Conservation (phyloP, 92 coral and sea anemone species). For the Desmophyllum pertusum region DNA sequence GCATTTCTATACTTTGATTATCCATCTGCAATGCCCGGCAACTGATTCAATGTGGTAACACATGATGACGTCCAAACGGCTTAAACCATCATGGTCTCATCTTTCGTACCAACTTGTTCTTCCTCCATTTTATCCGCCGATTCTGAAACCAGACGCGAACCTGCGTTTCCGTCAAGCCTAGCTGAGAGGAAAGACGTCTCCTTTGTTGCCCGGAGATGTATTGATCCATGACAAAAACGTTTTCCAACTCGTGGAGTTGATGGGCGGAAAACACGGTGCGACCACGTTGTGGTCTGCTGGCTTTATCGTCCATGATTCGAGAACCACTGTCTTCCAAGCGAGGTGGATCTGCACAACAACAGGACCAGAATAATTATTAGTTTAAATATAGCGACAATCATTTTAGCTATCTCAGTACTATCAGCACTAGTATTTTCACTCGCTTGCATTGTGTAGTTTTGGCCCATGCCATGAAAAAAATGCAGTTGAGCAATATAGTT, state of each 20-base stretch:
- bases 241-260: conserved; percentile 72
- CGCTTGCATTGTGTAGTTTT: too few species aligned
- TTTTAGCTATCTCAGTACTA: background rate
- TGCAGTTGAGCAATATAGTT: too few species aligned
- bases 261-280: conserved; percentile 76
- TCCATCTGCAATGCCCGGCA: too few species aligned
- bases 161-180: conserved; percentile 74
- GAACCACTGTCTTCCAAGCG: conserved; percentile 14
- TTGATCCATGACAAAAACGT: conserved; percentile 61
- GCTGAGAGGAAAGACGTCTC: conserved; percentile 60
- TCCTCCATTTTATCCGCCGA: conserved; percentile 77
- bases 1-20: too few species aligned
- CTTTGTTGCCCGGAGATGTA: conserved; percentile 77
- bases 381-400: background rate
- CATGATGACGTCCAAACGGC: too few species aligned
- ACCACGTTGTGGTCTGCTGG: conserved; percentile 62
- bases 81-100: too few species aligned
- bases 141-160: conserved; percentile 83
- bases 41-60: too few species aligned
- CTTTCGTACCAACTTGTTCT: conserved; percentile 48
- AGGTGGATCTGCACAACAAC: conserved; percentile 8
- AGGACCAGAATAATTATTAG: background rate
- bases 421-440: too few species aligned
- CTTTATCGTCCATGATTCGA: background rate
- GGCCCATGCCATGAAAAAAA: too few species aligned